phyloP scores from a whole-genome alignment of 2,113 vertebrate genomes.

The Mormyrus lacerda region DNA sequence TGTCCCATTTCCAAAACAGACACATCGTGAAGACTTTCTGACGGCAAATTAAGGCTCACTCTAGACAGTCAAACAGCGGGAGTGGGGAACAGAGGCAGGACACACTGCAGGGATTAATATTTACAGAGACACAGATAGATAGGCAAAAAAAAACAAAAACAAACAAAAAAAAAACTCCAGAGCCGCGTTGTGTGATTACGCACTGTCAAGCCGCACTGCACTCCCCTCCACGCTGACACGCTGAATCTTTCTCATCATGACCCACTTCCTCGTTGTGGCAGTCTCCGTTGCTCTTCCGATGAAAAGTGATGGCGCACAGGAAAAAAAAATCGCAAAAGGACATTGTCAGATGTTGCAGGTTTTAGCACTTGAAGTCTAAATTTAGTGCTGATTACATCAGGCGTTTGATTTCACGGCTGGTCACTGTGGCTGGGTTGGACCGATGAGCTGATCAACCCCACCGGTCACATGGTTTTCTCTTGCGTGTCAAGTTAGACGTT shows the following conservation, averaged over 20 bases:
- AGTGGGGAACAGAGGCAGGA: slow-evolving; percentile 52
- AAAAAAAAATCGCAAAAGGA: background rate
- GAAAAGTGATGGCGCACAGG: background rate
- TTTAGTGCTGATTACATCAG: background rate
- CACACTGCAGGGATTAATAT: slow-evolving; percentile 53
- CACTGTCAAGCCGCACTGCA: background rate
- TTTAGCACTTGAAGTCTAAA: background rate
- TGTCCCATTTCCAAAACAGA: slow-evolving; percentile 7
- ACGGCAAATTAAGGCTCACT: slow-evolving; percentile 61
- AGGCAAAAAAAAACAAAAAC: slow-evolving; percentile 36
- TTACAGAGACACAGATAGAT: slow-evolving; percentile 54
- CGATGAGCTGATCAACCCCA: background rate
- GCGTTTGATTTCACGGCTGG: background rate
- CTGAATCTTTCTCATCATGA: background rate
- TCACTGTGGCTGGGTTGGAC: background rate
- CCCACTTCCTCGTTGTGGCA: background rate
- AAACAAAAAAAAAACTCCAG: background rate
- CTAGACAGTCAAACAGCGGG: slow-evolving; percentile 57
- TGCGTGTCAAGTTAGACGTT: background rate
- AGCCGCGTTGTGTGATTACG: slow-evolving; percentile 19
- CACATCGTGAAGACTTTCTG: slow-evolving; percentile 48
- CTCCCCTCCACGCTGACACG: background rate
- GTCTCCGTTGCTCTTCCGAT: background rate
- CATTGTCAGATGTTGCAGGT: background rate
- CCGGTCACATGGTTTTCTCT: background rate